These are phyloP conservation scores for Helicoverpa assulta DNA, from an alignment of 2,888 invertebrate species.

Conservation along the genomic window DNA sequence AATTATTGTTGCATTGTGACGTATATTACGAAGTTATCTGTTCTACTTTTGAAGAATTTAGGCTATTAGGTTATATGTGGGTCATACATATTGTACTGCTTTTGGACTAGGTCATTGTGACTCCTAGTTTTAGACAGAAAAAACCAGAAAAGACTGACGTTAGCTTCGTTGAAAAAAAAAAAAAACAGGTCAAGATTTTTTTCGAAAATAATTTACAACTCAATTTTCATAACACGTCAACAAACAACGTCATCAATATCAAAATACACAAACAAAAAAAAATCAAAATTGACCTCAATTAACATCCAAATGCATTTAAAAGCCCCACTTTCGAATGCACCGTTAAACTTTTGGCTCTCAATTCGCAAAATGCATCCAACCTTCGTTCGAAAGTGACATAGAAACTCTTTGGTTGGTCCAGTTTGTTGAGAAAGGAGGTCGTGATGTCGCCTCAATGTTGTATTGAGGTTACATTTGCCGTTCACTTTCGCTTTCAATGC, in stretches of 20 bases:
- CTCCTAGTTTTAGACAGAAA: too few species aligned
- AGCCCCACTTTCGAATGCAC: conserved; percentile 25
- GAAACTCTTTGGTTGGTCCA: conserved; percentile 24
- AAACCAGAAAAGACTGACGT: too few species aligned
- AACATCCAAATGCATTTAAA: background rate
- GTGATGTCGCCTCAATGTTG: conserved; percentile 27
- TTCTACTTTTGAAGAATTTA: conserved; percentile 9
- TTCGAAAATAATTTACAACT: too few species aligned
- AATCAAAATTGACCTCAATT: background rate
- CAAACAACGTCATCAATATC: background rate
- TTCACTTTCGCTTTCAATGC: conserved; percentile 49
- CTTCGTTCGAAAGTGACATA: conserved; percentile 46
- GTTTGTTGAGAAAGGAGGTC: conserved; percentile 47
- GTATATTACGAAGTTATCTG: background rate
- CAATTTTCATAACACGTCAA: too few species aligned
- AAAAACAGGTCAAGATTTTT: too few species aligned
- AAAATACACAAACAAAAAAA: background rate
- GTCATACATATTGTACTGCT: too few species aligned
- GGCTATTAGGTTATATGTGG: background rate
- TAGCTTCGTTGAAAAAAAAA: too few species aligned
- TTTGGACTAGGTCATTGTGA: too few species aligned
- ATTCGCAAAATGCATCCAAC: conserved; percentile 31
- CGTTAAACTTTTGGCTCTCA: conserved; percentile 8
- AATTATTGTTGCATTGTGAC: conserved; percentile 19
- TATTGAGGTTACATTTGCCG: conserved; percentile 44